Conservation (phyloP, 2,797 vertebrate species). For the Neosilurus hyrtlii region DNA sequence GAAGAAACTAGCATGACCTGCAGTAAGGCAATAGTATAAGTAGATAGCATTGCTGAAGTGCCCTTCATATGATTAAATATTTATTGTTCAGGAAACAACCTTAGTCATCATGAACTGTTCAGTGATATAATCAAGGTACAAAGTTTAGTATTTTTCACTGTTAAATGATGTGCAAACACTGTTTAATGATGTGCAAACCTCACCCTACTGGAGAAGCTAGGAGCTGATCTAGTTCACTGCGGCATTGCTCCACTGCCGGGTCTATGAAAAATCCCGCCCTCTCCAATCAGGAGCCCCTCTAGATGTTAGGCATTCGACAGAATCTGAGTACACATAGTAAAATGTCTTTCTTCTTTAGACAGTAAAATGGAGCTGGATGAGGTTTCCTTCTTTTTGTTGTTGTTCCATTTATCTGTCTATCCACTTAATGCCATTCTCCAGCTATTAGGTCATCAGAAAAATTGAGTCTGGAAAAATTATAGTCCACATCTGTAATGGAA, state of each 20-base stretch:
- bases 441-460: slow-evolving; percentile 9
- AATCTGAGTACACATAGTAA: background rate
- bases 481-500: background rate
- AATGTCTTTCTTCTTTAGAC: background rate
- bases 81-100: background rate
- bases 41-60: background rate
- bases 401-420: background rate
- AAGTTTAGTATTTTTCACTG: background rate
- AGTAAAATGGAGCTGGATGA: background rate
- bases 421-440: background rate
- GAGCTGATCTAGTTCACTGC: slow-evolving; percentile 5
- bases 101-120: background rate
- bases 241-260: slow-evolving; percentile 2
- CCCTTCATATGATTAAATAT: background rate
- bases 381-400: background rate
- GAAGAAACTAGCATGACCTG: background rate
- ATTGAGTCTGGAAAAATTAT: background rate
- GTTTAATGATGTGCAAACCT: background rate
- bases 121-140: background rate
- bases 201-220: background rate
- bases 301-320: slow-evolving; percentile 26
- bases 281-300: background rate
- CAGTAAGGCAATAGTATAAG: background rate
- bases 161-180: background rate
- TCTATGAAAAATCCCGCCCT: slow-evolving; percentile 16